These are phyloP conservation scores for Aporophyla lueneburgensis DNA, from an alignment of 2,888 invertebrate species.

Conservation along the genomic window DNA sequence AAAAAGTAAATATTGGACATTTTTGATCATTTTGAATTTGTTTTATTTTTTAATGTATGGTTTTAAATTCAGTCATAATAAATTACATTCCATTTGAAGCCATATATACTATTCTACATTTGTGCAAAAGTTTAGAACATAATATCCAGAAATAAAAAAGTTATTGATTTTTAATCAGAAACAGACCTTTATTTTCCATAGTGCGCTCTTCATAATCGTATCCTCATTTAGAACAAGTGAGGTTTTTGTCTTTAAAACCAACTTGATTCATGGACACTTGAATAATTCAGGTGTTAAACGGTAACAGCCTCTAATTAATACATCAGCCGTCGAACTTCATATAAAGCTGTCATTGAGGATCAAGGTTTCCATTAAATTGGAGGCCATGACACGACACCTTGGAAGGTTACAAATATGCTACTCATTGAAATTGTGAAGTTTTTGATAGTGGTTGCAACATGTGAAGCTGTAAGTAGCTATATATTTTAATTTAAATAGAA, in stretches of 20 bases:
- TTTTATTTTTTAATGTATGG: no score
- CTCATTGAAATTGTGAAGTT: constrained; percentile 74
- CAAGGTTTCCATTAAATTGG: constrained; percentile 69
- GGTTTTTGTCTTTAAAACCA: background rate
- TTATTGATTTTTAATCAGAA: no score
- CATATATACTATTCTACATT: no score
- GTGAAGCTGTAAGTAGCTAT: constrained; percentile 80
- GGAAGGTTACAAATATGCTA: constrained; percentile 69
- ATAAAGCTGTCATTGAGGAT: constrained; percentile 72
- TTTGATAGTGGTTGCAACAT: constrained; percentile 73
- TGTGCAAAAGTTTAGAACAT: no score
- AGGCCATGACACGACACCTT: constrained; percentile 69
- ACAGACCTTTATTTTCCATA: no score
- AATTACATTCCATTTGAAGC: no score
- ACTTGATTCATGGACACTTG: constrained; percentile 45
- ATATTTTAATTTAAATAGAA: background rate
- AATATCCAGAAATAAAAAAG: no score
- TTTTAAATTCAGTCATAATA: no score
- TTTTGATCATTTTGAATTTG: no score
- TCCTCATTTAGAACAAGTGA: background rate
- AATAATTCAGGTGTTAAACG: constrained; percentile 58
- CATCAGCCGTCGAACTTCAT: constrained; percentile 64
- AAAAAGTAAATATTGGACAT: no score
- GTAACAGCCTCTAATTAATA: constrained; percentile 57
- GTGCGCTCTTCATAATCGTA: background rate